Evolutionary conservation across 2,797 vertebrate species (phyloP).

Genomic region (Coracias cyanogaster): DNA sequence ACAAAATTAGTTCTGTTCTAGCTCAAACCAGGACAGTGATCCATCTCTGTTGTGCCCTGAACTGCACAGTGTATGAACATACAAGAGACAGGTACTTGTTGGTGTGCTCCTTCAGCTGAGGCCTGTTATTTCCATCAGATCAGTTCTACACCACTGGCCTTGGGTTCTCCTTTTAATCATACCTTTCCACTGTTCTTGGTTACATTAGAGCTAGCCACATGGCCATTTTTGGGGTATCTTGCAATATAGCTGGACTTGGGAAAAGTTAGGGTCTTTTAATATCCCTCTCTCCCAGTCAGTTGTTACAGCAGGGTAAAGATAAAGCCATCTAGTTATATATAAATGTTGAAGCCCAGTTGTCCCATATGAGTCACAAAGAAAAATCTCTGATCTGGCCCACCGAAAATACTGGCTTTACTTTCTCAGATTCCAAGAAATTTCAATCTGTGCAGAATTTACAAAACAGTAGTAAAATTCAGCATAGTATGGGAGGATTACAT

Average conservation of each 20-base stretch:
- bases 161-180: neutral
- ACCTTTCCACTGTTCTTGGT: neutral
- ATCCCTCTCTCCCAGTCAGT: neutral
- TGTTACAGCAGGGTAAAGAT: neutral
- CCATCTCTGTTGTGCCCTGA: neutral
- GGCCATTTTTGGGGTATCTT: neutral
- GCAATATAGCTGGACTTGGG: neutral
- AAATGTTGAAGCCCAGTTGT: neutral
- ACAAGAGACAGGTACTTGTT: neutral
- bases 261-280: neutral
- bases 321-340: neutral
- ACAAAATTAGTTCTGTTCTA: neutral
- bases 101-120: neutral
- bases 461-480: constrained; percentile 38
- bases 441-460: neutral
- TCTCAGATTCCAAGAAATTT: neutral
- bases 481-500: neutral
- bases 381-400: neutral
- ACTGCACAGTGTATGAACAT: neutral
- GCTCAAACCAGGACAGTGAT: neutral
- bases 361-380: neutral
- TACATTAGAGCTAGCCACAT: neutral
- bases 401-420: neutral
- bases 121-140: neutral
- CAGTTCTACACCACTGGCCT: neutral